Evolutionary conservation across 2,888 invertebrate genomes (phyloP), one percentile per base, ranked within the genome.

Genomic region (Anorthoa munda): DNA sequence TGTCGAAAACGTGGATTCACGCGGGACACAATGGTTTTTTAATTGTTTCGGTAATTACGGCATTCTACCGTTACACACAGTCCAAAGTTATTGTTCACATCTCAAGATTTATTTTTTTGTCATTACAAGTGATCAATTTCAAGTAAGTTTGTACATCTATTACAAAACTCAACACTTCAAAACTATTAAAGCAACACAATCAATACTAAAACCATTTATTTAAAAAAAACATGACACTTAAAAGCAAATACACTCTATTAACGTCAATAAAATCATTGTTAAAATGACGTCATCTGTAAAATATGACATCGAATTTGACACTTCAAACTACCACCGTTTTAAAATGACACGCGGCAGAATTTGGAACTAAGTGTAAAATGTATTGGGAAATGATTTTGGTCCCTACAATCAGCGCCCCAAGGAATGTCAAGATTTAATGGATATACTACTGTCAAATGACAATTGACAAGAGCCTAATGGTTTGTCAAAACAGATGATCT

Each of bases 401-500:
- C 2, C 48, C 15, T 17, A 60, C 31, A 39, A 63, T 56, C 23
- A 61, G 90, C 89, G 87, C 88, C 87, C 9, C 3, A 17, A 0
- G 3, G 2, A 13, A 21, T 23, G 2, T 67, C 63, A 71, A 56
- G 26, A 26, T 71, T 64, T 11, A 15, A 11, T 82, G 55, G 73
- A 15, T 17, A 1, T 60, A 87, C 80, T 90, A 89, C 89, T 94
- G 92, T 93, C 94, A 88, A 90, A 87, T 86, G 76, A 88, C 77
- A 76, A 81, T 86, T 77, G 85, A 82, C 72, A 76, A 75, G 87
- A 86, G 90, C 88, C 89, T 94, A 95, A 95, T 95, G 95, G 95
- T 92, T 92, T 96, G 95, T 95, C 96, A 95, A 95, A 96, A 95
- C 94, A 95, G 94, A 94, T 94, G 93, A 92, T 92, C 90, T 87